These are phyloP conservation scores for Drosophila equinoxialis DNA, from an alignment of 1,140 invertebrate genomes.

Conservation along the genomic window DNA sequence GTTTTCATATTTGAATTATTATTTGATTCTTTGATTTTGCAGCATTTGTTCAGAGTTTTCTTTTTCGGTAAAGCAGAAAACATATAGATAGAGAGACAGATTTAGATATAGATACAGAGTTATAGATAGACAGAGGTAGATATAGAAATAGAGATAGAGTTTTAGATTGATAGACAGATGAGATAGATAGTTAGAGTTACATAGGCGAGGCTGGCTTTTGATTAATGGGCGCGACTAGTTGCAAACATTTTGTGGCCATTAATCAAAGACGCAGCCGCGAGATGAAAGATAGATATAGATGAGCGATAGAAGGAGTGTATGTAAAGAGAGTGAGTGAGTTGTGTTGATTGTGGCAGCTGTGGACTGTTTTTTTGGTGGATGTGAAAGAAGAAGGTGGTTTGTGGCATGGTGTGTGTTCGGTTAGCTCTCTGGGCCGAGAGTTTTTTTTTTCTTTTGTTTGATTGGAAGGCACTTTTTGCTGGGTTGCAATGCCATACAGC, in stretches of 20 bases:
- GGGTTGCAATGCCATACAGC: slow-evolving; percentile 14
- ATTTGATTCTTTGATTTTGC: slow-evolving; percentile 82
- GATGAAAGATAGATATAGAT: slow-evolving; percentile 23
- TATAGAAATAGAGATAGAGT: slow-evolving; percentile 26
- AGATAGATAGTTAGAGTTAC: slow-evolving; percentile 50
- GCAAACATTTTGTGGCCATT: slow-evolving; percentile 66
- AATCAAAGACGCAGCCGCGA: slow-evolving; percentile 65
- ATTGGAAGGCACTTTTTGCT: slow-evolving; percentile 72
- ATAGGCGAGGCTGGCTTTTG: slow-evolving; percentile 50
- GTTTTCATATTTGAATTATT: slow-evolving; percentile 73
- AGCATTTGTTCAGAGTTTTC: slow-evolving; percentile 73
- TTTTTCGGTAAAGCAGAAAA: slow-evolving; percentile 65
- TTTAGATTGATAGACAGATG: slow-evolving; percentile 35
- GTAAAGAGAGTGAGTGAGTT: slow-evolving; percentile 30
- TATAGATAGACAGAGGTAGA: slow-evolving; percentile 24
- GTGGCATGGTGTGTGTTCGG: slow-evolving; percentile 36
- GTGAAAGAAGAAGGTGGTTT: slow-evolving; percentile 66
- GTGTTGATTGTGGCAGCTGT: slow-evolving; percentile 41
- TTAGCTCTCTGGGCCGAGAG: slow-evolving; percentile 41
- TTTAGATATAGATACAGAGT: slow-evolving; percentile 29
- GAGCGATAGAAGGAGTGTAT: slow-evolving; percentile 30
- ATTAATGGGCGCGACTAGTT: slow-evolving; percentile 78
- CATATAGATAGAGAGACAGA: slow-evolving; percentile 49
- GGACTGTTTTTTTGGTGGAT: slow-evolving; percentile 15
- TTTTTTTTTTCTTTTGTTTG: slow-evolving; percentile 39